Percentiles rank a stretch among this genome's conserved stretches.
phyloP scores from a whole-genome alignment of 2,113 vertebrate genomes.

The Abramis brama region DNA sequence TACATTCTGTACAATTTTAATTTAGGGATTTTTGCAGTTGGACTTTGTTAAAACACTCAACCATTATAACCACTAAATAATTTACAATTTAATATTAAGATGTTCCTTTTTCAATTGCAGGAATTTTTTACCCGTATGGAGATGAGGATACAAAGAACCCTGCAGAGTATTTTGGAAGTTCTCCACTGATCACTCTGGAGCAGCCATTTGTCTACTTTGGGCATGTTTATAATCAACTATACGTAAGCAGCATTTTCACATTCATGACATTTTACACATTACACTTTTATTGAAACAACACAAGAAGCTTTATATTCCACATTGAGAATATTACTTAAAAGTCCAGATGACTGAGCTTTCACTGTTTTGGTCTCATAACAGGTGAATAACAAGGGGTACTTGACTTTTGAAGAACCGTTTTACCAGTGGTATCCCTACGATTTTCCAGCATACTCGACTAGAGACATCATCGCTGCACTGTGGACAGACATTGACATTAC shows the following conservation, averaged over 20 bases:
- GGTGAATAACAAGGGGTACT: constrained; percentile 11
- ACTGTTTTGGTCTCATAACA: not conserved
- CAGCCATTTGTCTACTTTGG: constrained; percentile 24
- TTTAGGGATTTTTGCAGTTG: too few relatives aligned
- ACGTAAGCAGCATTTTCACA: not conserved
- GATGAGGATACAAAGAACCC: not conserved
- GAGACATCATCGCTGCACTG: constrained; percentile 31
- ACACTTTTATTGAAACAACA: not conserved
- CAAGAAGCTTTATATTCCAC: not conserved
- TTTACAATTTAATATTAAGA: too few relatives aligned
- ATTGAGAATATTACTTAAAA: not conserved
- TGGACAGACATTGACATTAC: constrained; percentile 24
- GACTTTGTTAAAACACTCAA: too few relatives aligned
- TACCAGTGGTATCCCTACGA: not conserved
- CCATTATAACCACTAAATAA: too few relatives aligned
- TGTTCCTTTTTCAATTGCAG: not conserved
- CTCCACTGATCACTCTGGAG: not conserved
- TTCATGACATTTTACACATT: not conserved
- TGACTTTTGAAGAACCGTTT: not conserved
- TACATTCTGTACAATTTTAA: too few relatives aligned
- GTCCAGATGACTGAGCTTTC: not conserved
- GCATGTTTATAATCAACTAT: not conserved
- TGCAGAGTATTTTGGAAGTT: not conserved
- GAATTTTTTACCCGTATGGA: constrained; percentile 8
- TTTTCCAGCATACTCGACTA: not conserved